Base-by-base conservation (phyloP, 2,113 vertebrate species). In the Eolophus roseicapilla region DNA sequence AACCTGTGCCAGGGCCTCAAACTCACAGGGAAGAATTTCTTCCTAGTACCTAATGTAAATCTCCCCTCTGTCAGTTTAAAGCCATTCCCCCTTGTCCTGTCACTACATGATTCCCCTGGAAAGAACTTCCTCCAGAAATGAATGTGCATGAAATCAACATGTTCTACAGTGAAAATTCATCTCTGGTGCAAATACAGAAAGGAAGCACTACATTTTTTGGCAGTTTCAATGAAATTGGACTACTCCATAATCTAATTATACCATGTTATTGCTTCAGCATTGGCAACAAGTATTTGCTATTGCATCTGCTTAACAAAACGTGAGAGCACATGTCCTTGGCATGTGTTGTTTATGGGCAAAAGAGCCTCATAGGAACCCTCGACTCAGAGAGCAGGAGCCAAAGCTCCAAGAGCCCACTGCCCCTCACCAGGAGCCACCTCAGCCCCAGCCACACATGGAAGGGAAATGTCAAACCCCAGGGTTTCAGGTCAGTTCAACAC, bases 81-180 rank as follows among this genome's bases (percentile, higher is more conserved):
- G 57, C 21, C 33, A 35, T 59, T 59, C 21, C 33, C 33, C 33
- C 9, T 35, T 35, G 21, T 59, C 21, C 57, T 59, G 33, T 59
- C 57, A 23, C 57, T 59, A 7, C 20, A 15, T n/a, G 33, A 59
- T 24, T 64, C 44, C 39, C 37, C 74, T 64, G 7, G 3, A 87
- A 82, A 31, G 31, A 44, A 33, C 52, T 84, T 39, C 9, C 31
- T 67, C 15, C n/a, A 75, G 71, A 71, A 86, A 43, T 6, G 3
- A 60, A 7, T 2, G 6, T 35, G 41, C 31, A 35, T 0, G 0
- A 68, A 46, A 63, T 17, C 24, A 65, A 1, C 14, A 28, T 71
- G 75, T 75, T 89, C 46, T 71, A 8, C 17, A 68, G 55, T 37
- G n/a, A 86, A 81, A 73, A 69, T 62, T 86, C 44, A 67, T 50